Evolutionary conservation across 2,888 invertebrate genomes (phyloP).

Genomic region (Nomada flava): DNA sequence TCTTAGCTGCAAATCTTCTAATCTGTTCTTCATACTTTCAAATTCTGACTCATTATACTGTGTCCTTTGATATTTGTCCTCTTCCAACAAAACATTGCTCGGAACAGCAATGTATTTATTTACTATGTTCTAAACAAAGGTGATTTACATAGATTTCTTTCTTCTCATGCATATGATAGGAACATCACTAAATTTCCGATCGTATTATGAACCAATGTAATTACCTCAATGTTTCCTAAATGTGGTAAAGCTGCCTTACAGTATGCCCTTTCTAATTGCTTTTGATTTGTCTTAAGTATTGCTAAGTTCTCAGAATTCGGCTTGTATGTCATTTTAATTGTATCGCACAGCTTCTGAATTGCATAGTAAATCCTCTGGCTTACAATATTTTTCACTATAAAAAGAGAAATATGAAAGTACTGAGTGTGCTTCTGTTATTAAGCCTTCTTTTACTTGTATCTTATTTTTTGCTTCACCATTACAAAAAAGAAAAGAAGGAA

Average conservation of each 20-base stretch:
- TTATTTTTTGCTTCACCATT: background rate
- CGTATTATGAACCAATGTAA: background rate
- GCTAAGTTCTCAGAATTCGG: conserved; percentile 56
- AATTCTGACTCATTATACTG: conserved; percentile 71
- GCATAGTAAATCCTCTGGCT: conserved; percentile 67
- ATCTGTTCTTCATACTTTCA: conserved; percentile 52
- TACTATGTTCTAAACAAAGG: conserved; percentile 64
- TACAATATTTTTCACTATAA: conserved; percentile 74
- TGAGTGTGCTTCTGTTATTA: background rate
- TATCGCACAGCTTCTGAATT: conserved; percentile 67
- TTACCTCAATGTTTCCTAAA: conserved; percentile 75
- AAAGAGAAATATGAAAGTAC: conserved; percentile 14
- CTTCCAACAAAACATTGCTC: conserved; percentile 70
- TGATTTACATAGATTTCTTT: conserved; percentile 11
- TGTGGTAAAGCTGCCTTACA: conserved; percentile 61
- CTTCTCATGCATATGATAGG: background rate
- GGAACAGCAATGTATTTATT: conserved; percentile 72
- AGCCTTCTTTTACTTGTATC: background rate
- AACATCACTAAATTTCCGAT: background rate
- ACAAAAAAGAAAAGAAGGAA: too few relatives aligned
- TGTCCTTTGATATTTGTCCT: conserved; percentile 71
- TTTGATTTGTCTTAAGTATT: conserved; percentile 63
- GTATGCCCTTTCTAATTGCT: conserved; percentile 68
- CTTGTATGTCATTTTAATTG: conserved; percentile 69
- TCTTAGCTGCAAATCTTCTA: conserved; percentile 68